Percentiles rank a stretch among this genome's conserved stretches.
Conservation (phyloP, 1,140 invertebrate genomes). For the Dysdera silvatica region DNA sequence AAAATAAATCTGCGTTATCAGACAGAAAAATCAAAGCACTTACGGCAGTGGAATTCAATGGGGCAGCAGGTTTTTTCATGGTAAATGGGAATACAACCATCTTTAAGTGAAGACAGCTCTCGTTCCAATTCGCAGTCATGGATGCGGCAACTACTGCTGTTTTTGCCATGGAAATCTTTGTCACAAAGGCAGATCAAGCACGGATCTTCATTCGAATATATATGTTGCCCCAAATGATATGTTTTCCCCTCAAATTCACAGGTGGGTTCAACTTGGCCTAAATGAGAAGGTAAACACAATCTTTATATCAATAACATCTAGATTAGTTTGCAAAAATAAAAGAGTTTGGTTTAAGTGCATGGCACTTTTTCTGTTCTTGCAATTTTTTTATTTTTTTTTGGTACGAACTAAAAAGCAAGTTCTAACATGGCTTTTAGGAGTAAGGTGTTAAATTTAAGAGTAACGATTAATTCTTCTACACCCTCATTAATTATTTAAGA, state of each 20-base stretch:
- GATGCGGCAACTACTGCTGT: background rate
- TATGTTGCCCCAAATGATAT: conserved; percentile 22
- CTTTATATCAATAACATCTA: background rate
- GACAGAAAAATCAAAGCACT: too few relatives aligned
- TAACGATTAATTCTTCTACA: too few relatives aligned
- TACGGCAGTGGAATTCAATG: conserved; percentile 30
- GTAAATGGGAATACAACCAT: conserved; percentile 30
- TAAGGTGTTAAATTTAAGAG: too few relatives aligned
- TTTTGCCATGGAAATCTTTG: conserved; percentile 24
- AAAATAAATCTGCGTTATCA: too few relatives aligned
- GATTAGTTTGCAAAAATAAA: background rate
- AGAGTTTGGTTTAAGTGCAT: background rate
- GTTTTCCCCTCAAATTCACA: conserved; percentile 21
- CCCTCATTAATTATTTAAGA: too few relatives aligned
- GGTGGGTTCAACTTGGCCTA: background rate
- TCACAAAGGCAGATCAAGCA: conserved; percentile 26
- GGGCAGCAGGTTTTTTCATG: conserved; percentile 31
- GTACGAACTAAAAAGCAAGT: too few relatives aligned
- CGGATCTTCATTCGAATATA: conserved; percentile 27
- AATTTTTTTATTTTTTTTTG: too few relatives aligned
- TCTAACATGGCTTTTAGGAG: too few relatives aligned
- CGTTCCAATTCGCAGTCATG: conserved; percentile 11
- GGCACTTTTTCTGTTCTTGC: background rate
- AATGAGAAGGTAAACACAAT: background rate
- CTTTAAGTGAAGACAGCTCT: background rate